A percentile compares a stretch with the other conserved stretches of the same genome.
These are phyloP conservation scores for Mizuhopecten yessoensis DNA, from an alignment of 1,140 invertebrate species.

Conservation along the genomic window DNA sequence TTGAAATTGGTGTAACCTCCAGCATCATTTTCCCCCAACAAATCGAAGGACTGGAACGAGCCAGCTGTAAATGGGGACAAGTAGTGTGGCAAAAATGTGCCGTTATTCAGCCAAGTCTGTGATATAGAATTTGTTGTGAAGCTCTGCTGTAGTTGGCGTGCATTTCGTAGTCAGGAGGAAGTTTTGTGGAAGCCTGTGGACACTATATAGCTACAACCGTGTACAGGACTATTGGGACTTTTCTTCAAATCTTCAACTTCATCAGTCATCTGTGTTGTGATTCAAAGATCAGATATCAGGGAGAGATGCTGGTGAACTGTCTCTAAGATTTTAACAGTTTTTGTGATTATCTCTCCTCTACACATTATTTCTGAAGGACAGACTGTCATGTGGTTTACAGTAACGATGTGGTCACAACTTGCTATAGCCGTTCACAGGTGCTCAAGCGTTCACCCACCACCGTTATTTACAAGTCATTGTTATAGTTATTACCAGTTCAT, in stretches of 20 bases:
- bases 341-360: neutral
- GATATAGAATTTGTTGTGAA: slow-evolving; percentile 13
- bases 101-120: slow-evolving; percentile 17
- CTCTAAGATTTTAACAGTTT: neutral
- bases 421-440: neutral
- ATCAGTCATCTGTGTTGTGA: neutral
- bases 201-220: no score
- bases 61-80: neutral
- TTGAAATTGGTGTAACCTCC: neutral
- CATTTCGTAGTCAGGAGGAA: neutral
- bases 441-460: neutral
- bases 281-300: neutral
- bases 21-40: neutral
- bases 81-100: neutral
- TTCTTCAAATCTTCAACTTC: neutral
- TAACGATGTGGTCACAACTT: neutral
- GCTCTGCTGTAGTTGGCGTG: slow-evolving; percentile 23
- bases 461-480: neutral
- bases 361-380: neutral
- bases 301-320: slow-evolving; percentile 32
- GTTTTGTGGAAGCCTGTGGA: neutral
- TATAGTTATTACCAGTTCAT: neutral
- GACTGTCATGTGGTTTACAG: neutral
- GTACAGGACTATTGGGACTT: neutral
- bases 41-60: neutral